Conservation (phyloP, 1,140 invertebrate species). For the Drosophila prosaltans region DNA sequence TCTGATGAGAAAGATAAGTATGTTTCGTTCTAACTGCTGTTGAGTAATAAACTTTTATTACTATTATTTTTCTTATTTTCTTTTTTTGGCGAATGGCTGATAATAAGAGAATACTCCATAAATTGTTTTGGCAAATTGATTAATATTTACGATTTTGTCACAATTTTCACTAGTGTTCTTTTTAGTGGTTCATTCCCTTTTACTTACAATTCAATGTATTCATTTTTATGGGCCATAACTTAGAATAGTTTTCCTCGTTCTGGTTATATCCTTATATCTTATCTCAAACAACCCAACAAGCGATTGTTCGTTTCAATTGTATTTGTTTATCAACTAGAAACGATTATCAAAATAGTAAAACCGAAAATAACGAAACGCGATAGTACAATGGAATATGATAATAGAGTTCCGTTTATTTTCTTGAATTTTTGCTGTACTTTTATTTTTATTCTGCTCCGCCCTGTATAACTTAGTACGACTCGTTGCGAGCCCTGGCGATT, state of each 20-base stretch:
- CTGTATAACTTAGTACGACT: conserved; percentile 41
- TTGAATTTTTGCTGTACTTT: conserved; percentile 1
- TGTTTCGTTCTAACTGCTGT: background rate
- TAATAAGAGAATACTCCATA: background rate
- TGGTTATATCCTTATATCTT: conserved; percentile 32
- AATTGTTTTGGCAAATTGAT: conserved; percentile 5
- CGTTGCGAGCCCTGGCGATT: conserved; percentile 68
- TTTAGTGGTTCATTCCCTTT: background rate
- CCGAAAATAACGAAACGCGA: conserved; percentile 23
- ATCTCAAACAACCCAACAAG: background rate
- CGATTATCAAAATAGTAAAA: conserved; percentile 33
- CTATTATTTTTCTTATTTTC: background rate
- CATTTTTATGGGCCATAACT: conserved; percentile 61
- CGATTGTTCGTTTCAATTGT: conserved; percentile 7
- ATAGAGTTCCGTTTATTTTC: conserved; percentile 10
- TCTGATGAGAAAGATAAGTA: conserved; percentile 4
- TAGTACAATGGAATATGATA: conserved; percentile 23
- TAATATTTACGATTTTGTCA: conserved; percentile 2
- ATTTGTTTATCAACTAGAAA: conserved; percentile 33
- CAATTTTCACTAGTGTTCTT: background rate
- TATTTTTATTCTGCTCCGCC: conserved; percentile 1
- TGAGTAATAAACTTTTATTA: background rate
- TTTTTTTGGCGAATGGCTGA: conserved; percentile 20
- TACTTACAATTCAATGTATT: conserved; percentile 65
- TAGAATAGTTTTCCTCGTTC: conserved; percentile 1